Base-by-base conservation (phyloP, 2,113 vertebrate genomes). In the Sylvilagus bachmani region DNA sequence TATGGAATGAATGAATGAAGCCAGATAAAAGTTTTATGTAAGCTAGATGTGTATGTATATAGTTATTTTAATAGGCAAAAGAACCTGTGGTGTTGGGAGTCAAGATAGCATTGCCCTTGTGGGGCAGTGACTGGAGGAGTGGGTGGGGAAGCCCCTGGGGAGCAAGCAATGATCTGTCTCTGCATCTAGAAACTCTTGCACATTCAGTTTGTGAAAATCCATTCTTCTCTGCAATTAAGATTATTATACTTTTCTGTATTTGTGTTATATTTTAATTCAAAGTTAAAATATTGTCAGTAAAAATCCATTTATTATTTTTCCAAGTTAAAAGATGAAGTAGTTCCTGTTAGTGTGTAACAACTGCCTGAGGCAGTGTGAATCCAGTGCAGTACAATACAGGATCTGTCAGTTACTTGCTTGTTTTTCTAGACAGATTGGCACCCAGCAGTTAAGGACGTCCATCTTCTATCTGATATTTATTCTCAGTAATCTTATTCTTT, bases 271-370 rank as follows among this genome's bases (percentile, higher is more conserved):
- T 86, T 95, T 58, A 82, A 19, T 78, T 91, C 33, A 89, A 93
- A 70, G 13, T 94, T 64, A 93, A 79, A 93, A 78, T 90, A 69
- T 79, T 94, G 61, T 33, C 64, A 69, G n/a, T 51, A 69, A 90
- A 92, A 91, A 77, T 77, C 3, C 27, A 71, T 6, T 53, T 77
- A 51, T n/a, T 66, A 44, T 58, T 74, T 91, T 66, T 91, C 87
- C 17, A 93, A 19, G 14, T 81, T 91, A 79, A 14, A 85, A 78
- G 25, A 11, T 53, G 81, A 19, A 85, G 19, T 83, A 70, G 27
- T 86, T 71, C 82, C 55, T 61, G 10, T 81, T 96, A 90, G 51
- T n/a, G 58, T 95, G 84, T 83, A 61, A 82, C 36, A 66, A 19
- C 19, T 89, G 4, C 25, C 25, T 71, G 33, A 74, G 31, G 2